Base-by-base conservation (phyloP, 2,797 vertebrate species). In the Myripristis murdjan region DNA sequence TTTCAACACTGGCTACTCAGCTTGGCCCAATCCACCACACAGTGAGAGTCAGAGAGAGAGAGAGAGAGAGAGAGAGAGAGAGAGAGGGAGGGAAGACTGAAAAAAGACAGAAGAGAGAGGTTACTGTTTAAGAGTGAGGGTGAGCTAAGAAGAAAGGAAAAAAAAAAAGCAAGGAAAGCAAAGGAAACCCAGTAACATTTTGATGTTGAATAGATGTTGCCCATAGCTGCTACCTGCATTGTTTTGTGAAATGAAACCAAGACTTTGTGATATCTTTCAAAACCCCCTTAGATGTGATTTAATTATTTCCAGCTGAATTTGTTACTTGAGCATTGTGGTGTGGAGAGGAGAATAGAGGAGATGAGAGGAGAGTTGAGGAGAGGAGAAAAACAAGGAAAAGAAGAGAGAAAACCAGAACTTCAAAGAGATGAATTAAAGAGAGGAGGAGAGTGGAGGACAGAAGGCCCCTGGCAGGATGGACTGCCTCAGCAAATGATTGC, bases 1-100 rank as follows among this genome's bases (percentile, higher is more conserved):
- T 77, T 81, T 86, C 65, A 84, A 60, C 73, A 62, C 57, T 37
- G 28, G n/a, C 41, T 20, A 14, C 61, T 58, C 5, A 55, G 5
- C 7, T 0, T 18, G 11, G 43, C 16, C 41, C 33, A 49, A 48
- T 10, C 26, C 8, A n/a, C 37, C 35, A 65, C 72, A 37, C 56
- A 73, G n/a, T n/a, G n/a, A n/a, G n/a, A n/a, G n/a, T n/a, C 6
- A 43, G 8, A 14, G 24, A 39, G 2, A 65, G 22, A 33, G 4
- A 44, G 4, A n/a, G 10, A 31, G 24, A 67, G 35, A 41, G 31
- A 33, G 55, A 51, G 12, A 9, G n/a, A 46, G 2, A 28, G 15
- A n/a, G n/a, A n/a, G n/a, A n/a, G 8, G n/a, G 5, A 31, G 24
- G 70, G 28, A 41, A 31, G 33, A 59, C 51, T 11, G 9, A 28